phyloP scores from a whole-genome alignment of 2,888 invertebrate species.

The Lepidochrysops patricia region DNA sequence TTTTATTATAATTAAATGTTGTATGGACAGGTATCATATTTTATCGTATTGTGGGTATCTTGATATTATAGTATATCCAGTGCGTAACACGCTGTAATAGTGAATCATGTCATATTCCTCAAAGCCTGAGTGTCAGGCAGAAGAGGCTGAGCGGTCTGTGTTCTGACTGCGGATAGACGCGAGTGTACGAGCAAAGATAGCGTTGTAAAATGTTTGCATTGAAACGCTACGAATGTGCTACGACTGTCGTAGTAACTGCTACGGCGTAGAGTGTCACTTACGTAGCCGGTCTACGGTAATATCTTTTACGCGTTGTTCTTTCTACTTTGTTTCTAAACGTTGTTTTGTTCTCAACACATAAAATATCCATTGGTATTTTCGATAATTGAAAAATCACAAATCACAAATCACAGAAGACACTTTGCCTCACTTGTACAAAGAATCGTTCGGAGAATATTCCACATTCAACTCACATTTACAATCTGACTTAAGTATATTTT shows the following conservation, averaged over 20 bases:
- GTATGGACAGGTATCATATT: too few relatives aligned
- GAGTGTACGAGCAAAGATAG: background rate
- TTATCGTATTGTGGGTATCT: too few relatives aligned
- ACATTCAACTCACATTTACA: background rate
- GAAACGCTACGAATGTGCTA: background rate
- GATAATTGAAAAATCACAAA: too few relatives aligned
- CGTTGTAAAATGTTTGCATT: background rate
- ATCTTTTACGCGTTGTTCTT: background rate
- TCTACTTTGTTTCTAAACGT: too few relatives aligned
- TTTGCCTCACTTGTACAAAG: background rate
- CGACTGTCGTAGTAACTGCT: background rate
- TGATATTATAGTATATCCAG: too few relatives aligned
- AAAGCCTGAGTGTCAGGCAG: background rate
- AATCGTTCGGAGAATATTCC: background rate
- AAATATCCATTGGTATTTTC: too few relatives aligned
- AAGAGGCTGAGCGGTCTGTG: background rate
- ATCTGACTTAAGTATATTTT: constrained; percentile 2
- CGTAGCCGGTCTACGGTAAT: background rate
- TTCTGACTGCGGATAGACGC: background rate
- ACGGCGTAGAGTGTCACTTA: background rate
- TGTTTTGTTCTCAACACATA: too few relatives aligned
- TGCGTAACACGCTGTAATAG: too few relatives aligned
- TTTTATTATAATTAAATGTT: too few relatives aligned
- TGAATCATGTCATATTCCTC: background rate
- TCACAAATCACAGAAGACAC: too few relatives aligned